Conservation (phyloP, 2,797 vertebrate species). For the Poecilia gillii region DNA sequence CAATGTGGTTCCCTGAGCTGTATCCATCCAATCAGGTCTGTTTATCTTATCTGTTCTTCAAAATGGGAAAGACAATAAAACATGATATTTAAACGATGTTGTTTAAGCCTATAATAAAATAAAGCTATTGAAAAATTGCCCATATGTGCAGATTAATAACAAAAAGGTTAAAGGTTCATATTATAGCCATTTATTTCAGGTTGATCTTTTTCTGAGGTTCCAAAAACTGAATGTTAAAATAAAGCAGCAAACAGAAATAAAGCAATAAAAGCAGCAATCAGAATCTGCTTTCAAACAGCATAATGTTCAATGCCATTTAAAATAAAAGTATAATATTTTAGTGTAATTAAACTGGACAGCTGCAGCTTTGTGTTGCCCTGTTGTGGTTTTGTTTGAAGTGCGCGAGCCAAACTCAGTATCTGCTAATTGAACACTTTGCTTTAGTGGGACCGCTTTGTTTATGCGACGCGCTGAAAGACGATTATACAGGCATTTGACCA, state of each 20-base stretch:
- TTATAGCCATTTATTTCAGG: background rate
- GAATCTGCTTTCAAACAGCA: background rate
- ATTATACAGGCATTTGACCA: background rate
- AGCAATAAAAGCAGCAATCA: background rate
- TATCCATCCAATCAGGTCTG: background rate
- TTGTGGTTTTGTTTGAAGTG: background rate
- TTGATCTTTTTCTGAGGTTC: background rate
- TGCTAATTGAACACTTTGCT: background rate
- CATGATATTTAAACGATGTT: background rate
- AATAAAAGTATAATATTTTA: background rate
- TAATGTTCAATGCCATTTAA: background rate
- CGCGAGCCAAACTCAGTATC: background rate
- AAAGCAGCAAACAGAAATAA: background rate
- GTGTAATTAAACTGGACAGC: conserved; percentile 1
- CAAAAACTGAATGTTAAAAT: background rate
- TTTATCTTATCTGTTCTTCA: background rate
- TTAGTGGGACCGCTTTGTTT: background rate
- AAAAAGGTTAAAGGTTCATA: background rate
- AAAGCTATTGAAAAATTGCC: background rate
- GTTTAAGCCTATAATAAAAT: background rate
- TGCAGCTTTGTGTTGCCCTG: background rate
- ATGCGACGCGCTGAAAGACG: background rate
- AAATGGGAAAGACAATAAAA: background rate
- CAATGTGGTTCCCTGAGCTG: background rate
- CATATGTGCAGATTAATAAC: background rate